phyloP scores from a whole-genome alignment of 53 echinoderm and acorn worm species.

The Actinopyga echinites region DNA sequence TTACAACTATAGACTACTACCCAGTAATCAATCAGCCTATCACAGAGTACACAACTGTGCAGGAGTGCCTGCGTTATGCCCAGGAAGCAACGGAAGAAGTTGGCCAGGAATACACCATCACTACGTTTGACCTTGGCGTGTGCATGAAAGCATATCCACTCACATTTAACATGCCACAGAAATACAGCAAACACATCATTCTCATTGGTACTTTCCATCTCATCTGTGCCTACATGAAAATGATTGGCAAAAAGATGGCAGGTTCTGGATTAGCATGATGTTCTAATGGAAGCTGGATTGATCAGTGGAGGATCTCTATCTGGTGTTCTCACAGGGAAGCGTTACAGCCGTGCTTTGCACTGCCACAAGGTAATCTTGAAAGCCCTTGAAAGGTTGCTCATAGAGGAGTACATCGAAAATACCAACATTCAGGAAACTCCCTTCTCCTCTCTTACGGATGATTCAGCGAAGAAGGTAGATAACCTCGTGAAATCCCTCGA shows the following conservation, averaged over 20 bases:
- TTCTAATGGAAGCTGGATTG: constrained; percentile 48
- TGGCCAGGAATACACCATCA: constrained; percentile 60
- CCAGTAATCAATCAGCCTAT: constrained; percentile 64
- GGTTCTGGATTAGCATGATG: constrained; percentile 51
- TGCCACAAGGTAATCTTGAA: constrained; percentile 57
- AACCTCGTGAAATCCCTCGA: too few relatives aligned
- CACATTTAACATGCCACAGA: constrained; percentile 30
- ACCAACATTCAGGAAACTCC: background rate
- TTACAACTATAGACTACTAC: constrained; percentile 71
- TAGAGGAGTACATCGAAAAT: too few relatives aligned
- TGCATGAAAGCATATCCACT: constrained; percentile 70
- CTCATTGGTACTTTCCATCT: constrained; percentile 62
- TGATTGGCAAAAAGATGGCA: constrained; percentile 71
- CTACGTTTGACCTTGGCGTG: constrained; percentile 68
- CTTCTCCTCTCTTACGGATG: background rate
- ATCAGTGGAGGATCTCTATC: constrained; percentile 48
- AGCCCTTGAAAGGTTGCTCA: constrained; percentile 56
- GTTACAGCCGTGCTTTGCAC: constrained; percentile 45
- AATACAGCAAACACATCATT: constrained; percentile 55
- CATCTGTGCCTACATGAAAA: constrained; percentile 56
- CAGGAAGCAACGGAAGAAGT: constrained; percentile 53
- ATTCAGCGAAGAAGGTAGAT: background rate
- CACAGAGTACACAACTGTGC: constrained; percentile 51
- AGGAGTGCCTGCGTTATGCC: constrained; percentile 41
- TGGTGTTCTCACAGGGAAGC: constrained; percentile 55